Conservation (phyloP, 2,113 vertebrate species). For the Tragelaphus buxtoni region DNA sequence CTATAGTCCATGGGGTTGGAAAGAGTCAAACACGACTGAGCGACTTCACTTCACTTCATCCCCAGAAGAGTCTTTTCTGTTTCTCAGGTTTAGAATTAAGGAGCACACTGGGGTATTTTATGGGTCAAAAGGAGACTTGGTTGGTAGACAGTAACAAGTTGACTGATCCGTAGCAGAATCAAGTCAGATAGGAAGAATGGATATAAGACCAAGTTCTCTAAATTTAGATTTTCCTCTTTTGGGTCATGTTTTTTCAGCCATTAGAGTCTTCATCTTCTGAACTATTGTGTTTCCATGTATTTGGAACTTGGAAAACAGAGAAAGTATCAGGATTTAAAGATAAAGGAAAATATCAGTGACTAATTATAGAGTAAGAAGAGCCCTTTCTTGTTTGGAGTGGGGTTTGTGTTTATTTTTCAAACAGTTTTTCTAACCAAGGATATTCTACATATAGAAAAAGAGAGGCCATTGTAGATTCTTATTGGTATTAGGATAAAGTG, state of each 20-base stretch:
- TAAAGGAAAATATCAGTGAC: not conserved
- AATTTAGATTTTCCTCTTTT: not conserved
- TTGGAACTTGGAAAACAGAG: not conserved
- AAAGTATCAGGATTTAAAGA: not conserved
- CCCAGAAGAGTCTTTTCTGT: not conserved
- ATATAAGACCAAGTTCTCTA: not conserved
- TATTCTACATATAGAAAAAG: not conserved
- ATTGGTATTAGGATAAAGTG: not conserved
- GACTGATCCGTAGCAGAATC: not conserved
- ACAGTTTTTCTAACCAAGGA: not conserved
- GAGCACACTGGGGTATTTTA: not conserved
- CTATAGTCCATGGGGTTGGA: too few species aligned
- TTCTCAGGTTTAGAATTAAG: not conserved
- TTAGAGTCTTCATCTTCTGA: not conserved
- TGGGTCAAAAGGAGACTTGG: not conserved
- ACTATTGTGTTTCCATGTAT: not conserved
- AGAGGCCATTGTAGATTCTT: not conserved
- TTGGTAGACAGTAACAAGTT: not conserved
- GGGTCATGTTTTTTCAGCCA: not conserved
- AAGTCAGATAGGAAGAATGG: not conserved
- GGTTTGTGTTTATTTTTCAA: not conserved
- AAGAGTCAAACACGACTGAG: too few species aligned
- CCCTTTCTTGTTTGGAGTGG: not conserved
- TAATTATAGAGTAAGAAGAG: not conserved
- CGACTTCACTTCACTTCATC: not conserved